These are phyloP conservation scores for Macropodus opercularis DNA, from an alignment of 2,797 vertebrate genomes.

Conservation along the genomic window DNA sequence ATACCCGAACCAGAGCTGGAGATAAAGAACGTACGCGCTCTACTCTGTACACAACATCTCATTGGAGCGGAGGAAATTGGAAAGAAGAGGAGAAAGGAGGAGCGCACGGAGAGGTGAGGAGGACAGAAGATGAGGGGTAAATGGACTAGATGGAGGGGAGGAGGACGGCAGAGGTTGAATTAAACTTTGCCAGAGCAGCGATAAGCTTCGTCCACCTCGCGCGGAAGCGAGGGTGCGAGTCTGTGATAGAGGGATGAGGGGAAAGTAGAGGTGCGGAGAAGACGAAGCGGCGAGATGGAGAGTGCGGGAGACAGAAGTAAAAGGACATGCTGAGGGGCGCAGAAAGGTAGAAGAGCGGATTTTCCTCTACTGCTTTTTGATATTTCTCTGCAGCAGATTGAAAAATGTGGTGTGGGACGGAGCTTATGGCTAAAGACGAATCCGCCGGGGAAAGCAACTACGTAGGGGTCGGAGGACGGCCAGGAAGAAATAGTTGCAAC, in stretches of 20 bases:
- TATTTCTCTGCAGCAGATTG: slow-evolving; percentile 16
- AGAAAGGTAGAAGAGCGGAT: slow-evolving; percentile 28
- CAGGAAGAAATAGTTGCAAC: slow-evolving; percentile 26
- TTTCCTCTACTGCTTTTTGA: slow-evolving; percentile 5
- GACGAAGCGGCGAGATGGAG: not conserved
- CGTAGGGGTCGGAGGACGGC: not conserved
- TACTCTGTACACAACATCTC: slow-evolving; percentile 74
- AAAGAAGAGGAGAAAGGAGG: slow-evolving; percentile 69
- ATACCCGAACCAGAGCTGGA: slow-evolving; percentile 65
- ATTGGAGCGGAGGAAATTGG: slow-evolving; percentile 80
- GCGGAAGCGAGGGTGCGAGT: slow-evolving; percentile 40
- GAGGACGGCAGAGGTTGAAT: slow-evolving; percentile 34
- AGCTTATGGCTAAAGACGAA: slow-evolving; percentile 5
- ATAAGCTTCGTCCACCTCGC: slow-evolving; percentile 52
- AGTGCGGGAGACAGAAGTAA: slow-evolving; percentile 11
- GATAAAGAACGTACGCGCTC: slow-evolving; percentile 76
- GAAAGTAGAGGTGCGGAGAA: slow-evolving; percentile 6
- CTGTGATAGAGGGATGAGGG: slow-evolving; percentile 52
- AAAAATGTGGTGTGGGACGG: slow-evolving; percentile 14
- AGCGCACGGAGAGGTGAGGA: slow-evolving; percentile 58
- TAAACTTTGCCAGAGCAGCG: slow-evolving; percentile 55
- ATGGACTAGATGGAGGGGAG: slow-evolving; percentile 44
- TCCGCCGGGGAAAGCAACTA: not conserved
- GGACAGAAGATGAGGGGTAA: slow-evolving; percentile 54
- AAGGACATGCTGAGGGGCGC: slow-evolving; percentile 38